These are phyloP conservation scores for Tubiluchus corallicola DNA, from an alignment of 2,888 invertebrate genomes.

Conservation along the genomic window DNA sequence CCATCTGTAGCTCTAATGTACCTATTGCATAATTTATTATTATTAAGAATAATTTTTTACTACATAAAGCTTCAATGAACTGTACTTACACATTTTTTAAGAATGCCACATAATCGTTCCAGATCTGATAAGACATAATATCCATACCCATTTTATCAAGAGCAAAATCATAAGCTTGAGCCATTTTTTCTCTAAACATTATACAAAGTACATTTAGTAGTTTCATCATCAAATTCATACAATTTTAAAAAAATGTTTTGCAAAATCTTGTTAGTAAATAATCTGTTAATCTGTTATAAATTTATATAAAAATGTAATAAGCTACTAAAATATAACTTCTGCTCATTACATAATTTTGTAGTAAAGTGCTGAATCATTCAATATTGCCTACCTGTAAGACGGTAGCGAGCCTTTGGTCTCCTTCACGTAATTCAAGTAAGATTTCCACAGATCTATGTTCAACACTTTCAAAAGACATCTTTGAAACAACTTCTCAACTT, in stretches of 20 bases:
- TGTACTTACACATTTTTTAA: conserved; percentile 44
- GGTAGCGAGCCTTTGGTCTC: conserved; percentile 85
- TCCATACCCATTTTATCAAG: conserved; percentile 98
- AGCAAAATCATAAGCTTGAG: conserved; percentile 97
- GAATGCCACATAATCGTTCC: conserved; percentile 94
- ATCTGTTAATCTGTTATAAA: not conserved
- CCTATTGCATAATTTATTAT: not conserved
- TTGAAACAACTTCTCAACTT: conserved; percentile 97
- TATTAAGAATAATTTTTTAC: conserved; percentile 18
- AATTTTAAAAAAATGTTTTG: not conserved
- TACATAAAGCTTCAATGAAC: conserved; percentile 12
- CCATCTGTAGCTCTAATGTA: too few relatives aligned
- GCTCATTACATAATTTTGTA: too few relatives aligned
- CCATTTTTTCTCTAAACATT: conserved; percentile 77
- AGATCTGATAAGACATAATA: conserved; percentile 84
- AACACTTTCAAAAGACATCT: conserved; percentile 93
- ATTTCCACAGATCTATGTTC: conserved; percentile 95
- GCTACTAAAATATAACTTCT: not conserved
- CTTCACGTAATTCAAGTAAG: conserved; percentile 91
- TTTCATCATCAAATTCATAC: not conserved
- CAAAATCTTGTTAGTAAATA: not conserved
- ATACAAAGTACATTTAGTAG: too few relatives aligned
- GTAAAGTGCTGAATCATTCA: too few relatives aligned
- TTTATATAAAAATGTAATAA: not conserved
- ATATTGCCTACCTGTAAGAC: conserved; percentile 48